phyloP scores from a whole-genome alignment of 1,140 invertebrate species.

The Polypedilum vanderplanki region DNA sequence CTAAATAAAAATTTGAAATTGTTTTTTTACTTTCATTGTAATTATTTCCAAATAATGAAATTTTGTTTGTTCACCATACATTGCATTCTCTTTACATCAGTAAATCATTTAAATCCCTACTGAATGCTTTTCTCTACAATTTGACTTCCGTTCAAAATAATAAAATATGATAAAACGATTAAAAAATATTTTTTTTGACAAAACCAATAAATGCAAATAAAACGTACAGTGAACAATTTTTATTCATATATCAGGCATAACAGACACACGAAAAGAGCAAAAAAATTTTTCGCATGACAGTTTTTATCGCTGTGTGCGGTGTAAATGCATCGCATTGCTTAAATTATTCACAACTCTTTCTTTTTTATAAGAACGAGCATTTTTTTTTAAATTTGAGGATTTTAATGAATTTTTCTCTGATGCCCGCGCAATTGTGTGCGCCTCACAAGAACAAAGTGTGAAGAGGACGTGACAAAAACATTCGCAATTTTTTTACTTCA shows the following conservation, averaged over 20 bases:
- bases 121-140: too few relatives aligned
- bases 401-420: not conserved
- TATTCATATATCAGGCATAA: not conserved
- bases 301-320: not conserved
- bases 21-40: too few relatives aligned
- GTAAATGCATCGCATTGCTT: not conserved
- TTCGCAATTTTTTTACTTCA: too few relatives aligned
- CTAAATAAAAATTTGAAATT: too few relatives aligned
- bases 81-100: too few relatives aligned
- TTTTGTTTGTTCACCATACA: too few relatives aligned
- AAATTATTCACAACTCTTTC: not conserved
- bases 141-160: not conserved
- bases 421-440: too few relatives aligned
- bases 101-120: too few relatives aligned
- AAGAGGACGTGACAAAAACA: too few relatives aligned
- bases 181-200: not conserved
- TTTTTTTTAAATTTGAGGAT: not conserved
- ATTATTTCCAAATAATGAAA: too few relatives aligned
- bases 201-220: constrained; percentile 7
- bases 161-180: not conserved
- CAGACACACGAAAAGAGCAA: not conserved
- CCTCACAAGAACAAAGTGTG: too few relatives aligned
- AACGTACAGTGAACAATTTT: not conserved
- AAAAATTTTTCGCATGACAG: not conserved
- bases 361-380: not conserved